phyloP scores from a whole-genome alignment of 2,113 vertebrate genomes.

The Numida meleagris region DNA sequence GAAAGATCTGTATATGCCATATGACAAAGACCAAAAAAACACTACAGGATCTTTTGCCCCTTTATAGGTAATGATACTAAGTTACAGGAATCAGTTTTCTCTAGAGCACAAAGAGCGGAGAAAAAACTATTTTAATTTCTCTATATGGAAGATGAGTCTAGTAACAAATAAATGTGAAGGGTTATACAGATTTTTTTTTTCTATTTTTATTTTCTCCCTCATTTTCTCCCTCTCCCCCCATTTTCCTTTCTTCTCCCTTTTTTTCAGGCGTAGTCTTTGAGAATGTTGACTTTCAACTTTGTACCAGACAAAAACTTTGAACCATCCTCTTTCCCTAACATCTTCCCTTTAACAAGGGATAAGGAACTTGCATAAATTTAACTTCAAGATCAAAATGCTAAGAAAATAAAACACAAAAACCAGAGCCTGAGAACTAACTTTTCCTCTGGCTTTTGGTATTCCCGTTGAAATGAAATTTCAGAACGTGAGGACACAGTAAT shows the following conservation, averaged over 20 bases:
- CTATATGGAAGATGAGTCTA: not conserved
- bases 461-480: not conserved
- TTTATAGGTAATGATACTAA: not conserved
- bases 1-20: not conserved
- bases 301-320: not conserved
- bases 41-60: not conserved
- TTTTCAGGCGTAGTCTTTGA: not conserved
- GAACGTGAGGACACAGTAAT: not conserved
- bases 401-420: not conserved
- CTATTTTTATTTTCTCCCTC: not conserved
- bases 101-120: not conserved
- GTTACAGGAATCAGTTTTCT: not conserved
- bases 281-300: not conserved
- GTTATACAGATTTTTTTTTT: not conserved
- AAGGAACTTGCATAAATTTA: not conserved
- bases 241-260: not conserved
- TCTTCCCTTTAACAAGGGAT: not conserved
- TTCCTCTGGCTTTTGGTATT: not conserved
- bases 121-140: not conserved
- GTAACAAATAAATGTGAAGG: not conserved
- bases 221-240: accelerated
- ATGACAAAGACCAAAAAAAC: not conserved
- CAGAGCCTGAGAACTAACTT: not conserved
- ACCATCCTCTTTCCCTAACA: not conserved
- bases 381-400: not conserved